Conservation (phyloP, 2,113 vertebrate species). For the Pseudolaguvia tuberculata region DNA sequence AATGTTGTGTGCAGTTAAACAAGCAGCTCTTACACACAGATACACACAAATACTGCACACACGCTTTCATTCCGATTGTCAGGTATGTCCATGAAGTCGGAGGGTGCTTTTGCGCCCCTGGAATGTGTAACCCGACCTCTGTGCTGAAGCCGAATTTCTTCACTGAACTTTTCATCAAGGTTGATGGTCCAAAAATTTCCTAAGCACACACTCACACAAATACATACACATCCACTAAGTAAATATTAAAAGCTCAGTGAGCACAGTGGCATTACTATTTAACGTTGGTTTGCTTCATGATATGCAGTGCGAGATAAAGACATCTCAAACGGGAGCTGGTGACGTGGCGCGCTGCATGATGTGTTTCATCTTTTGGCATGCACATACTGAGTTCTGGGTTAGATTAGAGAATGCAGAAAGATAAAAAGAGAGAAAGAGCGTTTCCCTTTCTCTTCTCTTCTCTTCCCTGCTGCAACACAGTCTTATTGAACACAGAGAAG, state of each 20-base stretch:
- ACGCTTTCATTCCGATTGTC: constrained; percentile 38
- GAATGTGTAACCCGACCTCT: constrained; percentile 73
- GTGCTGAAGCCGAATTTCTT: constrained; percentile 62
- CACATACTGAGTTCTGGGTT: constrained; percentile 34
- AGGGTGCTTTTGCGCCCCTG: constrained; percentile 60
- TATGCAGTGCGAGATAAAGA: constrained; percentile 40
- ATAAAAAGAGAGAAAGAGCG: constrained; percentile 26
- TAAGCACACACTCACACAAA: constrained; percentile 12
- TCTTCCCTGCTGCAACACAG: constrained; percentile 19
- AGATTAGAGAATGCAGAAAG: constrained; percentile 41
- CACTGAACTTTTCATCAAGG: constrained; percentile 62
- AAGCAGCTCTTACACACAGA: constrained; percentile 6
- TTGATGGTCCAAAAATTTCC: constrained; percentile 47
- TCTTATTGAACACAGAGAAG: not conserved
- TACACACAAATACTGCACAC: constrained; percentile 33
- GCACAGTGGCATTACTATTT: constrained; percentile 26
- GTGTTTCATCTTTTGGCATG: constrained; percentile 41
- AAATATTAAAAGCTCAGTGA: not conserved
- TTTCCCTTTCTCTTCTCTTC: constrained; percentile 22
- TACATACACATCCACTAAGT: not conserved
- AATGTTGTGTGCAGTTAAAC: not conserved
- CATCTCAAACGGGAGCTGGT: constrained; percentile 39
- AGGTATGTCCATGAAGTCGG: constrained; percentile 70
- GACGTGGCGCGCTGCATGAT: constrained; percentile 31
- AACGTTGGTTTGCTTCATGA: constrained; percentile 12